Conservation (phyloP, 2,888 invertebrate species). For the Lepidochrysops patricia region DNA sequence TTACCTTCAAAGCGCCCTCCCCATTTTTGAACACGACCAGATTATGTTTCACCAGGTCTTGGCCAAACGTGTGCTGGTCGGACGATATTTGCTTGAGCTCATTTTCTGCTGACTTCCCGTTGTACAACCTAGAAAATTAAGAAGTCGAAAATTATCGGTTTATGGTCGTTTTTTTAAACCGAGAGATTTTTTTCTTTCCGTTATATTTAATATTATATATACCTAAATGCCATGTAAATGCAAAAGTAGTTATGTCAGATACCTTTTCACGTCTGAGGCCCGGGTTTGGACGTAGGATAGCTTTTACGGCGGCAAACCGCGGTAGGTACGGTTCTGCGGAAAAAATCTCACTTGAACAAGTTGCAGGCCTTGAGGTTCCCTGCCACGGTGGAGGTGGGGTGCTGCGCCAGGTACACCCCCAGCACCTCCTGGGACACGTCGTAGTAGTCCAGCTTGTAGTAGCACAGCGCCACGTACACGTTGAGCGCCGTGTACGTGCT, state of each 20-base stretch:
- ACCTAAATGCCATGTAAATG: no score
- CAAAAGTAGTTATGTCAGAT: no score
- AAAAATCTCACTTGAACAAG: constrained; percentile 67
- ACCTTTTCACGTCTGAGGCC: no score
- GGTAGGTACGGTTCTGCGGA: no score
- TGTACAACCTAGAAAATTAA: constrained; percentile 80
- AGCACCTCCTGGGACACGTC: constrained; percentile 98
- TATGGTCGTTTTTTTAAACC: no score
- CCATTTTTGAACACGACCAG: constrained; percentile 95
- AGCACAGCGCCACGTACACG: constrained; percentile 97
- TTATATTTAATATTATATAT: no score
- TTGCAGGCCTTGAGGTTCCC: constrained; percentile 91
- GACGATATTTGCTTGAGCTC: constrained; percentile 89
- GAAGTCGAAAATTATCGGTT: not conserved
- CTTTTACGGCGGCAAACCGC: no score
- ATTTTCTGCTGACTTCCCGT: constrained; percentile 94
- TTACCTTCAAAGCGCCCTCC: constrained; percentile 92
- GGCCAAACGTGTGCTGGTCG: constrained; percentile 85
- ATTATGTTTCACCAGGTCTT: constrained; percentile 95
- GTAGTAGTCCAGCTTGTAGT: constrained; percentile 98
- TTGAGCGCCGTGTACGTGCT: constrained; percentile 95
- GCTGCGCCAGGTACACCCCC: constrained; percentile 91
- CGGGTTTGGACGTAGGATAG: no score
- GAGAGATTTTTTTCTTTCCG: no score
- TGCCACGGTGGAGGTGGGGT: constrained; percentile 95